phyloP scores from a whole-genome alignment of 2,888 invertebrate species.

The Drosophila multiciliata region DNA sequence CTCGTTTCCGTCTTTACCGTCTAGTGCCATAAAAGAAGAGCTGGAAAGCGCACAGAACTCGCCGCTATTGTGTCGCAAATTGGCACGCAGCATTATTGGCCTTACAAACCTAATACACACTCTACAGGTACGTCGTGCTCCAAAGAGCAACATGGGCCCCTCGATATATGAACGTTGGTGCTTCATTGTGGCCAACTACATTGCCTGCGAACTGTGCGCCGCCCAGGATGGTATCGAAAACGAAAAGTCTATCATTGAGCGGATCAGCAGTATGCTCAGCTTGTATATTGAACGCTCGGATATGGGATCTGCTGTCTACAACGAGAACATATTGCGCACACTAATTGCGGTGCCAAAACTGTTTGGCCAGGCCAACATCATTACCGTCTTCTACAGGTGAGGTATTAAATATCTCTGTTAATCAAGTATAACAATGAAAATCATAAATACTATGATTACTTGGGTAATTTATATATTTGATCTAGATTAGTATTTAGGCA shows the following conservation, averaged over 20 bases:
- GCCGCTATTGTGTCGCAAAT: slow-evolving; percentile 55
- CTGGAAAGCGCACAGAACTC: slow-evolving; percentile 51
- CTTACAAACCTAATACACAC: slow-evolving; percentile 63
- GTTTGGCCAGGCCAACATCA: slow-evolving; percentile 65
- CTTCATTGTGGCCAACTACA: slow-evolving; percentile 70
- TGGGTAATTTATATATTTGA: not conserved
- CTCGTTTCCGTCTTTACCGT: not conserved
- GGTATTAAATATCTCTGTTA: not conserved
- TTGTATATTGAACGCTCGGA: slow-evolving; percentile 54
- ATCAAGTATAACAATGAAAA: not conserved
- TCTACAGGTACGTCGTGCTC: slow-evolving; percentile 23
- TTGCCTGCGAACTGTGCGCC: slow-evolving; percentile 70
- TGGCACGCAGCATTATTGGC: slow-evolving; percentile 55
- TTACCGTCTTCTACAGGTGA: slow-evolving; percentile 70
- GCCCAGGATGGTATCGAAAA: slow-evolving; percentile 60
- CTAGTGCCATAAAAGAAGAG: slow-evolving; percentile 66
- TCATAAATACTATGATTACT: not conserved
- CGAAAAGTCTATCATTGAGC: slow-evolving; percentile 61
- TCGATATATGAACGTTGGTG: slow-evolving; percentile 62
- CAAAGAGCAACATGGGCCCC: slow-evolving; percentile 17
- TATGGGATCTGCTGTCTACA: slow-evolving; percentile 31
- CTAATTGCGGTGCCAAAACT: slow-evolving; percentile 70
- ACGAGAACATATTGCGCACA: slow-evolving; percentile 57
- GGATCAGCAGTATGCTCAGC: slow-evolving; percentile 63
- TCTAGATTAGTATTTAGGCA: not conserved